Percentiles rank a stretch among this genome's conserved stretches.
Evolutionary conservation across 2,888 invertebrate genomes (phyloP).

Genomic region (Tenthredo scrophulariae): DNA sequence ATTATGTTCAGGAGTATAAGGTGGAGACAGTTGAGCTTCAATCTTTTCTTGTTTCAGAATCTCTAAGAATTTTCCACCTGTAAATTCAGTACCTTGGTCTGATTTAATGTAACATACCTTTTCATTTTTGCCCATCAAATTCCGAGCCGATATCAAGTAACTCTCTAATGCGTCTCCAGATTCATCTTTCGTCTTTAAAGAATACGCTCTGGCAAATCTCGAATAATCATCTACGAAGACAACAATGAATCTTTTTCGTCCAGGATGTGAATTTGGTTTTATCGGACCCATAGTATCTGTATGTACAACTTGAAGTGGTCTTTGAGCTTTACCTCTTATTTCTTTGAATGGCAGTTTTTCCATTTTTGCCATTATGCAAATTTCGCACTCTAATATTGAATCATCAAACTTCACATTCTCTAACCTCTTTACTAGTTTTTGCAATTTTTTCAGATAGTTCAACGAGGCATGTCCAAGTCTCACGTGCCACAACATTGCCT

Average conservation of each 20-base stretch:
- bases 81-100: too few species aligned
- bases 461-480: conserved; percentile 58
- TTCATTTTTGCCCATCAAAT: too few species aligned
- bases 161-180: conserved; percentile 16
- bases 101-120: too few species aligned
- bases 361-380: conserved; percentile 60
- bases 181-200: background rate
- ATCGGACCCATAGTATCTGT: too few species aligned
- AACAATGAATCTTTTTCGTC: too few species aligned
- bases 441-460: conserved; percentile 60
- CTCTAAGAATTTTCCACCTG: too few species aligned
- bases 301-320: conserved; percentile 32
- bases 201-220: too few species aligned
- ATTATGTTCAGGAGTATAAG: conserved; percentile 2
- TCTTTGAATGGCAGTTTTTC: conserved; percentile 60
- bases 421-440: conserved; percentile 59
- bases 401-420: conserved; percentile 62
- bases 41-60: background rate
- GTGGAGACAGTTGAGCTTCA: background rate
- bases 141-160: too few species aligned
- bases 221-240: too few species aligned
- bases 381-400: conserved; percentile 61
- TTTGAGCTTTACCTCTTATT: conserved; percentile 24
- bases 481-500: conserved; percentile 43
- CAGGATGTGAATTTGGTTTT: too few species aligned